Evolutionary conservation across 2,113 vertebrate species (phyloP).

Genomic region (Melospiza georgiana): DNA sequence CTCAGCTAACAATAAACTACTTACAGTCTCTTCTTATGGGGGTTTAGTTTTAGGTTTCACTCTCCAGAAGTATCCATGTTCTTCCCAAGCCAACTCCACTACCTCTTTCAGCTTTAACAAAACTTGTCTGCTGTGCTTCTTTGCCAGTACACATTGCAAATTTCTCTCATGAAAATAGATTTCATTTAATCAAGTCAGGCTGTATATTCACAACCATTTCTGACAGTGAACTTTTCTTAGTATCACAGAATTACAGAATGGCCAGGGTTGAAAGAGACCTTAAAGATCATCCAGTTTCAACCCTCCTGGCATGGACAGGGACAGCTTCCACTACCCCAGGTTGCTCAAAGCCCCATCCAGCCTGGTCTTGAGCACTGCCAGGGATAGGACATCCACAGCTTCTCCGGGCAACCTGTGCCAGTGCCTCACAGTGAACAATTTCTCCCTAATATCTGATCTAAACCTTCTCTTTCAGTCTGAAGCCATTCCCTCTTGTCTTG

Average conservation of each 20-base stretch:
- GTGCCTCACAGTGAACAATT: not conserved
- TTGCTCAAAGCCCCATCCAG: not conserved
- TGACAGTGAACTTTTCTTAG: not conserved
- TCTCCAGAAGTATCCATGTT: not conserved
- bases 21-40: not conserved
- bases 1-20: constrained; percentile 6
- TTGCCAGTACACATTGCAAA: not conserved
- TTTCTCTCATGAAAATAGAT: not conserved
- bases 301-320: not conserved
- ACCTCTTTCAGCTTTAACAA: not conserved
- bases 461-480: not conserved
- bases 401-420: not conserved
- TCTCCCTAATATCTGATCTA: not conserved
- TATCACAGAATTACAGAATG: not conserved
- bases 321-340: rapidly evolving
- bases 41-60: constrained; percentile 13
- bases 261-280: not conserved
- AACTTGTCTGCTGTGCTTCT: not conserved
- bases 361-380: not conserved
- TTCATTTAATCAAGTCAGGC: not conserved
- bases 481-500: not conserved
- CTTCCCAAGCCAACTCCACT: not conserved
- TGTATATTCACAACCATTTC: not conserved
- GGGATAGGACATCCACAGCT: not conserved
- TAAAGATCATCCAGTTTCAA: not conserved